Conservation (phyloP, 2,888 invertebrate species). For the Cremastobaeus sp. region DNA sequence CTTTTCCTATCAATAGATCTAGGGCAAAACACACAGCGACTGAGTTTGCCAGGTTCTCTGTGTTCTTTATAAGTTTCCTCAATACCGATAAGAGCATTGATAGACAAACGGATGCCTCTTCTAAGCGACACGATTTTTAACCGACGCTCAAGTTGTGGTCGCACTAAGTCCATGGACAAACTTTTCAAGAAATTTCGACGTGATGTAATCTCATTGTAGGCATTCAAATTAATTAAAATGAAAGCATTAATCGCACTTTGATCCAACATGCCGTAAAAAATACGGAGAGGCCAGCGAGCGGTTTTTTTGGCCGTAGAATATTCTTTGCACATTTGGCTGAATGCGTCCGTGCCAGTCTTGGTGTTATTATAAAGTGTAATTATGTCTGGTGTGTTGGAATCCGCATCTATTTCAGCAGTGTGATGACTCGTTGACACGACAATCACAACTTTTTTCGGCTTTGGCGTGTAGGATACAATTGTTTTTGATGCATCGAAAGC, state of each 20-base stretch:
- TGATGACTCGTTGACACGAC: conserved; percentile 6
- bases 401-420: conserved; percentile 4
- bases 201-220: not conserved
- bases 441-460: conserved; percentile 40
- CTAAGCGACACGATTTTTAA: not conserved
- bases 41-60: conserved; percentile 12
- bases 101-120: too few species aligned
- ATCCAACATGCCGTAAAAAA: too few species aligned
- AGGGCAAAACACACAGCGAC: not conserved
- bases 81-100: too few species aligned
- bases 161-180: not conserved
- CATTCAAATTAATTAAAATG: conserved; percentile 25
- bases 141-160: not conserved
- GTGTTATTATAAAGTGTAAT: conserved; percentile 63
- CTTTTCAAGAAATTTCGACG: not conserved
- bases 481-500: conserved; percentile 49
- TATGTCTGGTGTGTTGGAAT: conserved; percentile 54
- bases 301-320: conserved; percentile 60
- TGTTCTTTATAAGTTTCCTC: too few species aligned
- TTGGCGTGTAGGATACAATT: conserved; percentile 66
- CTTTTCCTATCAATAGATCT: not conserved
- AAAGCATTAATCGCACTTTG: conserved; percentile 62
- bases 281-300: too few species aligned
- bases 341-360: conserved; percentile 65
- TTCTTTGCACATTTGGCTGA: conserved; percentile 63